Evolutionary conservation across 2,113 vertebrate species (phyloP).

Genomic region (Stigmatopora argus): DNA sequence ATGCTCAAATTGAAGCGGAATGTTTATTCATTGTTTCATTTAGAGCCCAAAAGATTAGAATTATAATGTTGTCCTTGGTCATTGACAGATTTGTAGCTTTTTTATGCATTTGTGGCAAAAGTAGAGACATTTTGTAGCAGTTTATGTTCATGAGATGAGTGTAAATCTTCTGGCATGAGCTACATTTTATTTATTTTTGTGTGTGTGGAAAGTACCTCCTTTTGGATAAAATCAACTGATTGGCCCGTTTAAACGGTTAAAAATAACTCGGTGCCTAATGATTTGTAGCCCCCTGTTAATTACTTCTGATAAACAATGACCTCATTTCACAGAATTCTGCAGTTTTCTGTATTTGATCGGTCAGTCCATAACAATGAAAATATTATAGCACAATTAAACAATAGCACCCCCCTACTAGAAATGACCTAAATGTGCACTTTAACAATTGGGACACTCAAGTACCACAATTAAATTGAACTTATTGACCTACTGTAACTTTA

Average conservation of each 20-base stretch:
- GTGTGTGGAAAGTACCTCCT: too few relatives aligned
- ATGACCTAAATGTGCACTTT: background rate
- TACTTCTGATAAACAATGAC: constrained; percentile 16
- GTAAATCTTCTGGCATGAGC: too few relatives aligned
- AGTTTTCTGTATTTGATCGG: background rate
- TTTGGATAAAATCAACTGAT: background rate
- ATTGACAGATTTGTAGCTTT: too few relatives aligned
- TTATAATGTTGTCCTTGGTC: too few relatives aligned
- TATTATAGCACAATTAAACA: background rate
- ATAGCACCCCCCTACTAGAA: background rate
- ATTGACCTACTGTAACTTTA: background rate
- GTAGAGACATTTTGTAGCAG: too few relatives aligned
- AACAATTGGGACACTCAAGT: background rate
- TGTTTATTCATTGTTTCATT: too few relatives aligned
- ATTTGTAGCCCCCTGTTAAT: constrained; percentile 23
- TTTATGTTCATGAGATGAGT: too few relatives aligned
- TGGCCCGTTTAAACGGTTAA: constrained; percentile 27
- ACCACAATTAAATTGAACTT: background rate
- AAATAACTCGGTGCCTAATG: constrained; percentile 22
- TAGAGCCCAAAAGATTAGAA: too few relatives aligned
- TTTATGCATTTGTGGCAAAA: too few relatives aligned
- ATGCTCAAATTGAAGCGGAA: too few relatives aligned
- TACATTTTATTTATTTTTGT: too few relatives aligned
- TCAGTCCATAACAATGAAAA: background rate
- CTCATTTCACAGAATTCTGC: background rate